These are phyloP conservation scores for Rhingia rostrata DNA, from an alignment of 2,888 invertebrate species.

Conservation along the genomic window DNA sequence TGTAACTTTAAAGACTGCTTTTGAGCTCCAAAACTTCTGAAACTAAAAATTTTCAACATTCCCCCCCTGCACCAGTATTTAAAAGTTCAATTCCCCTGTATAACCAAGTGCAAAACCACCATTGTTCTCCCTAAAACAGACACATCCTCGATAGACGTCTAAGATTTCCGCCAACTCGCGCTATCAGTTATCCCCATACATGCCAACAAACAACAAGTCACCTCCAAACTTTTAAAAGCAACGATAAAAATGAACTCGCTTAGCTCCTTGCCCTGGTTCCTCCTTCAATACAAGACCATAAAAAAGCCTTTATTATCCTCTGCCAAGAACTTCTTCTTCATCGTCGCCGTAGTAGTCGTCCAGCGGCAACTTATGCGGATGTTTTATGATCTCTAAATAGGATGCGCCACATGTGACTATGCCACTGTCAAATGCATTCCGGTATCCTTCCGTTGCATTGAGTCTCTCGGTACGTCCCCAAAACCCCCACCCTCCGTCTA, in stretches of 20 bases:
- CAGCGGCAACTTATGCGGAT: conserved; percentile 55
- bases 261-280: conserved; percentile 26
- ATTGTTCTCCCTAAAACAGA: too few species aligned
- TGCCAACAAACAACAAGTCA: conserved; percentile 19
- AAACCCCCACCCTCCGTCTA: neutral
- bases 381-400: conserved; percentile 62
- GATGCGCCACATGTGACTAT: conserved; percentile 65
- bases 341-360: conserved; percentile 11
- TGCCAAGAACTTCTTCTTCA: conserved; percentile 58
- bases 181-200: neutral
- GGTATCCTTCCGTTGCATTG: conserved; percentile 18
- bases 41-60: too few species aligned
- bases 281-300: neutral
- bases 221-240: conserved; percentile 15
- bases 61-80: too few species aligned
- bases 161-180: too few species aligned
- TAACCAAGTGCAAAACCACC: too few species aligned
- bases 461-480: too few species aligned
- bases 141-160: too few species aligned
- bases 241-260: conserved; percentile 40
- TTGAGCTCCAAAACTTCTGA: too few species aligned
- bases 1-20: too few species aligned
- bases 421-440: conserved; percentile 53
- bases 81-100: too few species aligned
- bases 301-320: conserved; percentile 15